A percentile compares a stretch with the other conserved stretches of the same genome.
Evolutionary conservation across 2,888 invertebrate genomes (phyloP).

Genomic region (Sesia bembeciformis): DNA sequence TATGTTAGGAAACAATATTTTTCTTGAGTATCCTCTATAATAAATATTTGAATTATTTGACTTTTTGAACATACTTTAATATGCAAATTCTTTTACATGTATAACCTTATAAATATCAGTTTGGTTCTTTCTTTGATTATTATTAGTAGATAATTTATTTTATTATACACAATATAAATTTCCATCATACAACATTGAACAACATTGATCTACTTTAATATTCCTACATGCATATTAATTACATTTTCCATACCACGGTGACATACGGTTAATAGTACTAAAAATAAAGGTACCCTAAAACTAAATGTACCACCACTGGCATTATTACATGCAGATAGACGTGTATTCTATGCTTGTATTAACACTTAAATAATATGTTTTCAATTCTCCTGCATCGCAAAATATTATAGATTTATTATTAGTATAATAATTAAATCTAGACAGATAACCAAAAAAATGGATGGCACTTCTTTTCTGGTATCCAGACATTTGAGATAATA

Average conservation of each 20-base stretch:
- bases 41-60: too few species aligned
- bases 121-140: constrained; percentile 57
- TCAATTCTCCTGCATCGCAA: constrained; percentile 75
- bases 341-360: too few species aligned
- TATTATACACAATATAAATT: neutral
- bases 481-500: neutral
- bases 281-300: too few species aligned
- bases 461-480: constrained; percentile 55
- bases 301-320: too few species aligned
- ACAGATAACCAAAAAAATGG: constrained; percentile 48
- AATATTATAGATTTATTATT: constrained; percentile 45
- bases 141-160: neutral
- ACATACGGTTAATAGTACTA: too few species aligned
- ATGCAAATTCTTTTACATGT: neutral
- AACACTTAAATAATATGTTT: constrained; percentile 15
- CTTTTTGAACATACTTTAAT: constrained; percentile 5
- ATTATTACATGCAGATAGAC: too few species aligned
- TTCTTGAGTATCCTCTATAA: too few species aligned
- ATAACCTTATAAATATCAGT: constrained; percentile 27
- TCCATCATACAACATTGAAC: constrained; percentile 17
- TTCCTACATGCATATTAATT: constrained; percentile 1
- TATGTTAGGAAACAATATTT: too few species aligned
- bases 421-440: constrained; percentile 26
- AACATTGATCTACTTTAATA: constrained; percentile 6
- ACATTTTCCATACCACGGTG: neutral